These are phyloP conservation scores for Napeogenes inachia DNA, from an alignment of 2,888 invertebrate species.

Conservation along the genomic window DNA sequence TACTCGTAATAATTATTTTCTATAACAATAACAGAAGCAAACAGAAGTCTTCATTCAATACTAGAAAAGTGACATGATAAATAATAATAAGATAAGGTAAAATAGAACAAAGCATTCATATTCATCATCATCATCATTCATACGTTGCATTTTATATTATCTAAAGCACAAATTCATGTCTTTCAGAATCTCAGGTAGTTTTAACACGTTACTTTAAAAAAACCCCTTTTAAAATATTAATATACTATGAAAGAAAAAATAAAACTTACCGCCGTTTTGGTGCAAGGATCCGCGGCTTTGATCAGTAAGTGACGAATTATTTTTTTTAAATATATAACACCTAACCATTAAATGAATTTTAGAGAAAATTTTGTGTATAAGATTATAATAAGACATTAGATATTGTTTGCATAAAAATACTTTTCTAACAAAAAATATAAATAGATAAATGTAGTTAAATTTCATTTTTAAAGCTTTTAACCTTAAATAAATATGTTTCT, in stretches of 20 bases:
- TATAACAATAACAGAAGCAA: not conserved
- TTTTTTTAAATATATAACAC: not conserved
- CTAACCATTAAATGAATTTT: not conserved
- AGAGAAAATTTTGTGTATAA: no score
- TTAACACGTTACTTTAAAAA: not conserved
- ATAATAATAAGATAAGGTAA: not conserved
- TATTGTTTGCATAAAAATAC: no score
- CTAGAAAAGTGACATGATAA: not conserved
- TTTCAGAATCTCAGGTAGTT: not conserved
- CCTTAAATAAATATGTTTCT: not conserved
- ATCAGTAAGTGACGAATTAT: slow-evolving; percentile 36
- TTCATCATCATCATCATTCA: no score
- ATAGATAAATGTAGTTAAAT: no score
- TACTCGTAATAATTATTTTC: no score
- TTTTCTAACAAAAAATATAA: no score
- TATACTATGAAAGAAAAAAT: slow-evolving; percentile 40
- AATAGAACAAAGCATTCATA: not conserved
- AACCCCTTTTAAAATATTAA: slow-evolving; percentile 19
- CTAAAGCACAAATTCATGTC: not conserved
- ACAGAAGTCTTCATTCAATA: not conserved
- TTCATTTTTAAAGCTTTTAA: no score
- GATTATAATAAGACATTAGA: no score
- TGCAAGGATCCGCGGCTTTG: slow-evolving; percentile 46
- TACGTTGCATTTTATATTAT: not conserved
- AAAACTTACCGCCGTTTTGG: slow-evolving; percentile 43